Evolutionary conservation across 2,113 vertebrate species (phyloP), one percentile per base, ranked within the genome.

Genomic region (Epinephelus lanceolatus): DNA sequence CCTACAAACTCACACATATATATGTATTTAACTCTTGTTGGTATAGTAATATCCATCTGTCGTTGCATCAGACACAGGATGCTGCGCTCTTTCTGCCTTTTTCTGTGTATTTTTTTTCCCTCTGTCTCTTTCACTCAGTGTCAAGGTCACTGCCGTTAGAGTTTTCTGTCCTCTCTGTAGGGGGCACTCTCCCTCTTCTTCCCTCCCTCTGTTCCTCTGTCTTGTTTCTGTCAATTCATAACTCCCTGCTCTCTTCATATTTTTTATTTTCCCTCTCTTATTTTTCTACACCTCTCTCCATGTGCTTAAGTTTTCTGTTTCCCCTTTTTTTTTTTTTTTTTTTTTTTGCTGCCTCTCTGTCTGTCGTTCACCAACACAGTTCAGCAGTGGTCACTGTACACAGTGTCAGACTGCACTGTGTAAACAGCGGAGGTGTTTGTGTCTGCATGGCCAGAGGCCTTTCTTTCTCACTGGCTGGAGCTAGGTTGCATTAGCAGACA

Each of bases 181-280:
- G 88, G 90, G 92, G 91, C 91, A 88, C 87, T 89, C 80, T 89
- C 70, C 60, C 84, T 87, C 86, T 88, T 86, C 81, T 76, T 86
- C 65, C 67, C 40, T 53, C 45, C 45, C 11, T 66, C 61, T 6
- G 15, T 76, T 25, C n/a, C 40, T 40, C 37, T 60, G 25, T 78
- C 56, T 73, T 68, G 30, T 75, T 68, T 57, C 60, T 84, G 30
- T 83, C 78, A 84, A 56, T 81, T 65, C 74, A 62, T 66, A 56
- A 72, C 14, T 67, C 60, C 17, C 30, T 42, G 3, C 2, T 52
- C 6, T 70, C n/a, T 52, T 33, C 18, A 6, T 6, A 19, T 61
- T 21, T 17, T 47, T 62, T 62, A 75, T 62, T 61, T 52, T 63
- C 53, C 25, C 27, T 53, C 17, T 27, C 21, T 37, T 37, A 45